A percentile compares a stretch with the other conserved stretches of the same genome.
phyloP scores from a whole-genome alignment of 2,888 invertebrate genomes.

The Eupithecia dodoneata region DNA sequence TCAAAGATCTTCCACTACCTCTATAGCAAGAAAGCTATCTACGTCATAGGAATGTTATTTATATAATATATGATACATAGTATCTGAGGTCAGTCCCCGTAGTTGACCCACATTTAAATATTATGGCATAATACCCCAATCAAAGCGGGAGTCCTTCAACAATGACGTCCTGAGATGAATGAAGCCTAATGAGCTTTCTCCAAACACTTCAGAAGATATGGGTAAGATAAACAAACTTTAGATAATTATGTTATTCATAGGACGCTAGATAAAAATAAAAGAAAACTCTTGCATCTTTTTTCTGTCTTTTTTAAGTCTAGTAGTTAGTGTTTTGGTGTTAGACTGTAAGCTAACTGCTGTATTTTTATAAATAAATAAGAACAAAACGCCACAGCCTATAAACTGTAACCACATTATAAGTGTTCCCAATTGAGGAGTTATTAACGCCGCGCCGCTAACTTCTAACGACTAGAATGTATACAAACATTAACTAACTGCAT shows the following conservation, averaged over 20 bases:
- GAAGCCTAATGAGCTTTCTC: constrained; percentile 53
- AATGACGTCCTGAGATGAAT: constrained; percentile 44
- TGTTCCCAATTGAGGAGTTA: constrained; percentile 73
- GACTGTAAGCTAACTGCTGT: too few relatives aligned
- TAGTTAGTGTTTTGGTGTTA: too few relatives aligned
- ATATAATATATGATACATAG: neutral
- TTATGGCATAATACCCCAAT: constrained; percentile 38
- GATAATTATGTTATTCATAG: neutral
- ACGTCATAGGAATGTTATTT: constrained; percentile 15
- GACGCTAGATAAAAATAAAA: constrained; percentile 18
- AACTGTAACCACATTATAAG: constrained; percentile 38
- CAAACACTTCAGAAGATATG: constrained; percentile 46
- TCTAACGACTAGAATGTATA: constrained; percentile 55
- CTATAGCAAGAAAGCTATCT: neutral
- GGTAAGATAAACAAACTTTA: constrained; percentile 39
- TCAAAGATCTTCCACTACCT: neutral
- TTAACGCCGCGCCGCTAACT: constrained; percentile 62
- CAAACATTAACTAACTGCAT: constrained; percentile 47
- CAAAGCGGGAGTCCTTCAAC: constrained; percentile 39
- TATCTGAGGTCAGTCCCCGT: constrained; percentile 31
- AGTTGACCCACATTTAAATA: constrained; percentile 39
- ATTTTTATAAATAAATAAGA: neutral
- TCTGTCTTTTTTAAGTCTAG: too few relatives aligned
- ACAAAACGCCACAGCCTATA: constrained; percentile 23
- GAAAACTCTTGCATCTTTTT: too few relatives aligned